A percentile compares a stretch with the other conserved stretches of the same genome.
These are phyloP conservation scores for Drosophila miranda DNA, from an alignment of 1,140 invertebrate species.

Conservation along the genomic window DNA sequence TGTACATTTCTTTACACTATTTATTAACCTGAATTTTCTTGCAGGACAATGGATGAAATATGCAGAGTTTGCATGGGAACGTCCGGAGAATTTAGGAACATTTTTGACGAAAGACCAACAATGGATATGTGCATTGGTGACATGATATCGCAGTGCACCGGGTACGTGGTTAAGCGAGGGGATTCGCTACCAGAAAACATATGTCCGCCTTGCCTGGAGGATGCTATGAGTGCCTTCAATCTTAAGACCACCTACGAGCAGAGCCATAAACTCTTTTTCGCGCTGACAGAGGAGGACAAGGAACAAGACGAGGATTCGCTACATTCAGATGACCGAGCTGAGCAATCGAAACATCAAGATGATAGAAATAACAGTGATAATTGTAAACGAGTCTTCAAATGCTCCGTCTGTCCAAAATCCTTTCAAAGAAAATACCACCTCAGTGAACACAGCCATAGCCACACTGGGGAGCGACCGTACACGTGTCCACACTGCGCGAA, in stretches of 20 bases:
- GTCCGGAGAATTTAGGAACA: neutral
- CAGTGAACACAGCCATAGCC: neutral
- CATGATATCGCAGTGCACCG: constrained; percentile 1
- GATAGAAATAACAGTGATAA: too few species aligned
- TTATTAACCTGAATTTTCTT: neutral
- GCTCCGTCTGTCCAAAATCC: neutral
- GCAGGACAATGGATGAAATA: neutral
- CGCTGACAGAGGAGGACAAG: too few species aligned
- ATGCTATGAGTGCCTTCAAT: neutral
- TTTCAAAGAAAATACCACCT: neutral
- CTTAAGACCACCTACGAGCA: neutral
- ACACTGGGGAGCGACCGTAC: neutral
- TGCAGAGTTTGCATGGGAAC: neutral
- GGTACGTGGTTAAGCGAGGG: neutral
- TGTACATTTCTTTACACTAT: too few species aligned
- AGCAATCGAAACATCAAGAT: too few species aligned
- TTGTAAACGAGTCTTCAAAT: neutral
- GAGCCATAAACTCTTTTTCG: neutral
- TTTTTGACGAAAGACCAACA: neutral
- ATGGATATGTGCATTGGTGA: neutral
- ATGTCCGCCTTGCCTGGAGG: constrained; percentile 1
- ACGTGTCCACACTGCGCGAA: neutral
- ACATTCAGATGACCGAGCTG: too few species aligned
- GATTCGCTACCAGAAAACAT: neutral
- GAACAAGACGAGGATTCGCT: too few species aligned